Conservation (phyloP, 2,113 vertebrate species). For the Ictalurus punctatus region DNA sequence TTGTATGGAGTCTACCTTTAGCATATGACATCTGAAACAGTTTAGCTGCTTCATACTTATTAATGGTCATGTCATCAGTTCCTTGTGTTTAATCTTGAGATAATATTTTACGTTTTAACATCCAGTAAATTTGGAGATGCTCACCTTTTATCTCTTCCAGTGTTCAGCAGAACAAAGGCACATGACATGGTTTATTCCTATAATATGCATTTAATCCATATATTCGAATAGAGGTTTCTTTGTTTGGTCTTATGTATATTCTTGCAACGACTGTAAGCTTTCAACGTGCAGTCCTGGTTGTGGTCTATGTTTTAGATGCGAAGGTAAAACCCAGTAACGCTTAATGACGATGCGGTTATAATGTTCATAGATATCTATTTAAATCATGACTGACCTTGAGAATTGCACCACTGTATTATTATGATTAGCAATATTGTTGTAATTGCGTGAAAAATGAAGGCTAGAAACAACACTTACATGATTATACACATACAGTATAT, state of each 20-base stretch:
- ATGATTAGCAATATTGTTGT: constrained; percentile 42
- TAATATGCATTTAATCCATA: constrained; percentile 35
- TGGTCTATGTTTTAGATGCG: constrained; percentile 26
- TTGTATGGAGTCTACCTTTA: background rate
- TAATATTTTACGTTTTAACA: background rate
- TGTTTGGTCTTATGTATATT: constrained; percentile 26
- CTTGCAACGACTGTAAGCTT: constrained; percentile 32
- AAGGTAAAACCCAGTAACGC: constrained; percentile 20
- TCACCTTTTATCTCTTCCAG: constrained; percentile 29
- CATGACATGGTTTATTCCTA: constrained; percentile 13
- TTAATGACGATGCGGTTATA: constrained; percentile 5
- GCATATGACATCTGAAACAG: background rate
- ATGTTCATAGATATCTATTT: constrained; percentile 6
- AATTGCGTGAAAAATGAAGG: constrained; percentile 24
- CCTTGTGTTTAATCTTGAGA: background rate
- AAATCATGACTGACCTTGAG: constrained; percentile 25
- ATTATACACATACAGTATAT: constrained; percentile 20
- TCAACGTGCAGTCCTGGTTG: constrained; percentile 21
- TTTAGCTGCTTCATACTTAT: background rate
- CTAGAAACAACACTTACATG: constrained; percentile 1
- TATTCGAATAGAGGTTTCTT: constrained; percentile 26
- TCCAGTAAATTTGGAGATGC: constrained; percentile 15
- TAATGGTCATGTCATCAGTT: background rate
- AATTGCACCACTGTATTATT: constrained; percentile 39
- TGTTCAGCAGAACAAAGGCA: constrained; percentile 9